phyloP scores from a whole-genome alignment of 35 echinoderm and acorn worm genomes.

The Apostichopus japonicus region DNA sequence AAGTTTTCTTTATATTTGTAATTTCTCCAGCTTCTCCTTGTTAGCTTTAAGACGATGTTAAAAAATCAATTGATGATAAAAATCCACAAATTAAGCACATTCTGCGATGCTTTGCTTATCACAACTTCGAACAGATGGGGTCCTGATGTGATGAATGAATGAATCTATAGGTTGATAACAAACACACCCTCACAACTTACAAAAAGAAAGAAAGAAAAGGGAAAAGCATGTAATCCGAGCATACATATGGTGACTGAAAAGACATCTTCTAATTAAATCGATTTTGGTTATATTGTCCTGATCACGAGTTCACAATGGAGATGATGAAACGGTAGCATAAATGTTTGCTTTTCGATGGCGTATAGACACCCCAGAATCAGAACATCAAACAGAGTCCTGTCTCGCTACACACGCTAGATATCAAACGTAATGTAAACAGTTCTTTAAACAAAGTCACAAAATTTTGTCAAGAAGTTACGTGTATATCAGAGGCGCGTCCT shows the following conservation, averaged over 20 bases:
- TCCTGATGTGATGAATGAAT: background rate
- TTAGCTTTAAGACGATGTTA: background rate
- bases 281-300: constrained; percentile 17
- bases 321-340: background rate
- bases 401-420: constrained; percentile 2
- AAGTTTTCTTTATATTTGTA: background rate
- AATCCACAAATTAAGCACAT: constrained; percentile 49
- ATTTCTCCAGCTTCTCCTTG: background rate
- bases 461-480: background rate
- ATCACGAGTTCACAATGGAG: background rate
- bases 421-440: background rate
- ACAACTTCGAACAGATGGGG: background rate
- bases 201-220: background rate
- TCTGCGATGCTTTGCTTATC: background rate
- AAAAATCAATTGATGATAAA: constrained; percentile 50
- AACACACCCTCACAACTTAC: too few species aligned
- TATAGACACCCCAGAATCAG: constrained; percentile 32
- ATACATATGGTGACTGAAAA: constrained; percentile 4
- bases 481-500: too few species aligned
- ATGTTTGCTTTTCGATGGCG: constrained; percentile 9
- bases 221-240: background rate
- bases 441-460: constrained; percentile 3
- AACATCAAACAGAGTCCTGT: constrained; percentile 14
- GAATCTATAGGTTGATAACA: too few species aligned
- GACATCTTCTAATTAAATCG: constrained; percentile 59